Base-by-base conservation (phyloP, 2,888 invertebrate species). In the Deilephila elpenor region DNA sequence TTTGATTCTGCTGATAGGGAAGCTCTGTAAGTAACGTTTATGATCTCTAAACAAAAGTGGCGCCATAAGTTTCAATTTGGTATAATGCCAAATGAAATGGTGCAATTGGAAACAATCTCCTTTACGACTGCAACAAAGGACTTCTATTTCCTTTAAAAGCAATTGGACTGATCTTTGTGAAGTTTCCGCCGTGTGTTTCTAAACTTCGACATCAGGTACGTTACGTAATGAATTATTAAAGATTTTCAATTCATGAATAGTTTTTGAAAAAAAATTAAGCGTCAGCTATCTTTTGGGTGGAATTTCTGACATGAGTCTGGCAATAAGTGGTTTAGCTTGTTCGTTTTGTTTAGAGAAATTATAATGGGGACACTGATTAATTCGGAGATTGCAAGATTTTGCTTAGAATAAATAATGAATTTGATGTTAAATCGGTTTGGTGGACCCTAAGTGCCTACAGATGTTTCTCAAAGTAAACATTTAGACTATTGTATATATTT, bases 31-130 rank as follows among this genome's bases (percentile, higher is more conserved):
- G n/a, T 34, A 37, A 5, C 44, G 44, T 67, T 44, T 44, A 20
- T 44, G 64, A n/a, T 64, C 64, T 71, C n/a, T 25, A 71, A 71
- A 59, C 71, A 71, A 67, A 51, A 67, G 51, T 67, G 67, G 25
- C 74, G 78, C 75, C 72, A 78, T 79, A 79, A 77, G 78, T 81
- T 80, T 78, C 83, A 80, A 82, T 83, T 87, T 87, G 85, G 85
- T 82, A 74, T 84, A 83, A 83, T 80, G 87, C 86, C 84, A 86
- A 87, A 84, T 79, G 81, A 83, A 79, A 83, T 81, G 77, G 78
- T 70, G 74, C 79, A 77, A 84, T 86, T 83, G 82, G 83, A 84
- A 80, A 82, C 82, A 78, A 79, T 82, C 78, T 78, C 78, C 79
- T 75, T 29, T 60, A 59, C 44, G 60, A 59, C 20, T 60, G 17